Base-by-base conservation (phyloP, 2,113 vertebrate genomes). In the Anarrhichthys ocellatus region DNA sequence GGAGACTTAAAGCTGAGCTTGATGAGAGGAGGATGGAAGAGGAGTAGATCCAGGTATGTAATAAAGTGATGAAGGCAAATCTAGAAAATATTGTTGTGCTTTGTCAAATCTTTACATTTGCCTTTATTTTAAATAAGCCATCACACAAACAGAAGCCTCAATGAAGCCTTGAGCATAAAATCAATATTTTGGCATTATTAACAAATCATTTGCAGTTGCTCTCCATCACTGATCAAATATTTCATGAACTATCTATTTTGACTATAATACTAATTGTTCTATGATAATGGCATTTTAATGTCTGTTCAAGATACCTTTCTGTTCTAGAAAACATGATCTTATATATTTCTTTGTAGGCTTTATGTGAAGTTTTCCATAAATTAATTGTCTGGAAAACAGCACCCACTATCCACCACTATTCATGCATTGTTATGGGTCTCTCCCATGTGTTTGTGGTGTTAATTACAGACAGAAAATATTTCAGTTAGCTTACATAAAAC, bases 1-100 rank as follows among this genome's bases (percentile, higher is more conserved):
- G 24, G 1, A 90, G 87, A 80, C 80, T 96, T 50, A 93, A 84
- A 42, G 73, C 29, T 2, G 90, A 95, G 88, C 88, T 88, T 83
- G 88, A 92, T 6, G 79, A 96, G 73, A 90, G 82, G 73, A 92
- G 92, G 70, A 87, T 78, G 54, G 90, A 87, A 34, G 22, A 76
- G 0, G 92, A 94, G 63, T 82, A 86, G 44, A 22, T 83, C 3
- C 91, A 93, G 92, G 85, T 92, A 71, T 74, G 44, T 18, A 73
- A 34, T 34, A 22, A 24, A 50, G 15, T 50, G 2, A 29, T 29
- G 2, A 29, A 29, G 9, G 14, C 3, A 40, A 58, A 65, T 52
- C 22, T 29, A 0, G 13, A 56, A 59, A 44, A 68, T 44, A 64
- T 52, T 66, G 18, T 63, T 44, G 18, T 42, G 36, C 73, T 64